phyloP scores from a whole-genome alignment of 2,888 invertebrate genomes.

The Prenolepis imparis region DNA sequence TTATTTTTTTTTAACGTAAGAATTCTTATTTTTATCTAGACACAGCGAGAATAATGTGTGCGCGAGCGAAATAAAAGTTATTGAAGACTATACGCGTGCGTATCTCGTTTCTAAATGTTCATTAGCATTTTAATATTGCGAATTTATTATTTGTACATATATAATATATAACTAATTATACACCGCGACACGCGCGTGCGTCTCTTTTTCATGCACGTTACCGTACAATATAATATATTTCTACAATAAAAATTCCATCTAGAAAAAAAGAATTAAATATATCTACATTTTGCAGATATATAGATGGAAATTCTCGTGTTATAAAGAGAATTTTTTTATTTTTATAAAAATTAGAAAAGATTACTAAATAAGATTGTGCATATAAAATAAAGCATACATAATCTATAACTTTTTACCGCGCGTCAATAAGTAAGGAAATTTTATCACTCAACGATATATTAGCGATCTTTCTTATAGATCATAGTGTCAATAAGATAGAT shows the following conservation, averaged over 20 bases:
- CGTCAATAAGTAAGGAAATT: slow-evolving; percentile 3
- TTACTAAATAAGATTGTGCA: neutral
- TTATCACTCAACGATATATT: neutral
- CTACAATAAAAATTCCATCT: neutral
- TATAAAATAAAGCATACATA: neutral
- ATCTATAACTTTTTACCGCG: neutral
- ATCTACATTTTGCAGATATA: neutral
- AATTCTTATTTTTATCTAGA: neutral
- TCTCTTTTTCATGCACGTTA: neutral
- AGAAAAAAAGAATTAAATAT: neutral
- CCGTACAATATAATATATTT: neutral
- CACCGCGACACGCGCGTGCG: neutral
- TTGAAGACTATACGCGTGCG: neutral
- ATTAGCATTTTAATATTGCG: neutral
- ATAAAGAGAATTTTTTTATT: neutral
- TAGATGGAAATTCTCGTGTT: neutral
- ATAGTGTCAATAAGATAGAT: neutral
- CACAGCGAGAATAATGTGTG: neutral
- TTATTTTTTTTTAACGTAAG: slow-evolving; percentile 20
- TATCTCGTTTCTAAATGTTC: neutral
- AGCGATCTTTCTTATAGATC: neutral
- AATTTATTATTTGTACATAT: neutral
- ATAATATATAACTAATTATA: neutral
- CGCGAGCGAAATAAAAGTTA: neutral
- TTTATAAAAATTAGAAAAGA: neutral